Base-by-base conservation (phyloP, 2,113 vertebrate genomes). In the Rutilus rutilus region DNA sequence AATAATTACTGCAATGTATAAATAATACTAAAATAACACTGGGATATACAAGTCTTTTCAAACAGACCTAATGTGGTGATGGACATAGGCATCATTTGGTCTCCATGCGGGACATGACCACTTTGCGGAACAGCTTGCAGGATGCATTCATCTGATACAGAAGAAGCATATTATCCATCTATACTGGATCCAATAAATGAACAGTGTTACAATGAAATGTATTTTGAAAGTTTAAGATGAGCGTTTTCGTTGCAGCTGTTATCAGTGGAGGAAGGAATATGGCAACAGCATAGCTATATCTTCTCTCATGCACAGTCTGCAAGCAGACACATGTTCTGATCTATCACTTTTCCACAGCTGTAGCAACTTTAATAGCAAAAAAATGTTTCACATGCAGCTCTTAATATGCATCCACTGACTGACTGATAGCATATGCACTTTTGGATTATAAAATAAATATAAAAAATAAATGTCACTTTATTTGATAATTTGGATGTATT, bases 241-340 rank as follows among this genome's bases (percentile, higher is more conserved):
- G 39, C 45, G 19, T 74, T 39, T 39, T 73, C 0, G 1, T 73
- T 25, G 69, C 39, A 45, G 23, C 71, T 12, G 6, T 74, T 74
- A 74, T 74, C 71, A 74, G 39, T 47, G 5, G 71, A 12, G 12
- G 71, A 74, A 74, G 71, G 23, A 74, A 47, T n/a, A 39, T 71
- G 33, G 4, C 3, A 69, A 73, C 4, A 73, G 23, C 42, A 5
- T 12, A 47, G 45, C 0, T 47, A 12, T 45, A n/a, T 73, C 69
- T 73, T 73, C 69, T 73, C 36, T 42, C 2, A 45, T 23, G 67
- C 19, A 71, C 36, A 42, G 33, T n/a, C 39, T 74, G 39, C 39
- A 74, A 25, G 21, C 65, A 36, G 30, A 69, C 30, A 10, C 17
- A 36, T 1, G 8, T 39, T 67, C 65, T 69, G 65, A 23, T 23